These are phyloP conservation scores for Cyrtonyx montezumae DNA, from an alignment of 2,113 vertebrate genomes.

Conservation along the genomic window DNA sequence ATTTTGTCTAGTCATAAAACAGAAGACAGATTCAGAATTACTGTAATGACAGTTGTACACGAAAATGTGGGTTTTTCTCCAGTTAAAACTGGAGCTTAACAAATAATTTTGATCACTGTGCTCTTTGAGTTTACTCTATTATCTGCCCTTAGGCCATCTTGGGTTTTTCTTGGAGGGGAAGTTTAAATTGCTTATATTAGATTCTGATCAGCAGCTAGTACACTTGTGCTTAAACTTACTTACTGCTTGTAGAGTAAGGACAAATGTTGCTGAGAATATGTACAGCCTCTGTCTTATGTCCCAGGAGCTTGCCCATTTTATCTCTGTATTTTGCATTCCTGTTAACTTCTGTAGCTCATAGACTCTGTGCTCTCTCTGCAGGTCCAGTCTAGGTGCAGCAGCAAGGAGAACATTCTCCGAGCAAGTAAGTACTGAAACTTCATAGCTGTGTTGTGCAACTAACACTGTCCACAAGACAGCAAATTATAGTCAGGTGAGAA, in stretches of 20 bases:
- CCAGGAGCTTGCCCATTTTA: constrained; percentile 84
- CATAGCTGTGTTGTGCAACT: background rate
- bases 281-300: constrained; percentile 78
- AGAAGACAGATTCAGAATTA: background rate
- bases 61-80: constrained; percentile 30
- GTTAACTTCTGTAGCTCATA: constrained; percentile 73
- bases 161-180: background rate
- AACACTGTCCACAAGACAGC: background rate
- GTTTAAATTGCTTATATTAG: constrained; percentile 34
- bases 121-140: constrained; percentile 2
- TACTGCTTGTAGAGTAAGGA: background rate
- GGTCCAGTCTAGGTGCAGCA: constrained; percentile 99
- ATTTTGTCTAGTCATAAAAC: constrained; percentile 20
- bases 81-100: constrained; percentile 21
- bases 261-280: constrained; percentile 42
- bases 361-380: constrained; percentile 80
- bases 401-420: constrained; percentile 99
- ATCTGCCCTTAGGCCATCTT: background rate
- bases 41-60: background rate
- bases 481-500: background rate
- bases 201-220: constrained; percentile 14
- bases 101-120: constrained; percentile 6
- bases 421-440: constrained; percentile 89
- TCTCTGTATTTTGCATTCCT: constrained; percentile 59
- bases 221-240: constrained; percentile 29